These are phyloP conservation scores for Potorous gilbertii DNA, from an alignment of 2,797 vertebrate species.

Conservation along the genomic window DNA sequence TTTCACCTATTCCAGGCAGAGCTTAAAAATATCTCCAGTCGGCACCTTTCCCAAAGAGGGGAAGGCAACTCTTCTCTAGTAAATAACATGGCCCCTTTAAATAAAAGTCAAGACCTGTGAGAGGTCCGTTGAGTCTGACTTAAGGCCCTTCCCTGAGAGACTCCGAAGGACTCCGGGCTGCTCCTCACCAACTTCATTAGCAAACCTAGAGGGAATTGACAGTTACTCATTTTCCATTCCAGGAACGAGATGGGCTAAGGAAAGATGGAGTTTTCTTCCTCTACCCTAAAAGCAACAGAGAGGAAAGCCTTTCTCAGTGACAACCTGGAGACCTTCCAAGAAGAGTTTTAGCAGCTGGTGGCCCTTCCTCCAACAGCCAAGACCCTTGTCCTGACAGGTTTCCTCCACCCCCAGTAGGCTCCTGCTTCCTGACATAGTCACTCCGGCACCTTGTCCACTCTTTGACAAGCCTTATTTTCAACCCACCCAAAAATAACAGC, in stretches of 20 bases:
- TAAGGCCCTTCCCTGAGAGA: neutral
- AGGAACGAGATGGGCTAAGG: neutral
- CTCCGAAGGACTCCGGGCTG: neutral
- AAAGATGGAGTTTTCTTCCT: neutral
- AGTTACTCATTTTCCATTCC: neutral
- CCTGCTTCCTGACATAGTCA: slow-evolving; percentile 48
- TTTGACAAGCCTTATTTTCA: slow-evolving; percentile 65
- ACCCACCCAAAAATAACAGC: slow-evolving; percentile 77
- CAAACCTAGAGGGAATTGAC: neutral
- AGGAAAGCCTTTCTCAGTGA: neutral
- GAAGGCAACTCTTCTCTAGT: neutral
- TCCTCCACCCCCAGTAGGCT: neutral
- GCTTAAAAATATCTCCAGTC: slow-evolving; percentile 37
- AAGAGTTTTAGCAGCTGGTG: neutral
- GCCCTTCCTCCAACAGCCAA: neutral
- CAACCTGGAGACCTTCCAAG: neutral
- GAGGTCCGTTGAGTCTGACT: neutral
- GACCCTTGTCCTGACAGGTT: neutral
- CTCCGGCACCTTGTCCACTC: slow-evolving; percentile 54
- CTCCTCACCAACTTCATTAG: neutral
- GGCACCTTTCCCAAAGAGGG: slow-evolving; percentile 31
- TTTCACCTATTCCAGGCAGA: slow-evolving; percentile 46
- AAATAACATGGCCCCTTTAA: slow-evolving; percentile 38
- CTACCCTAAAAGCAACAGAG: neutral
- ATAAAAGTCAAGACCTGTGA: neutral